Base-by-base conservation (phyloP, 1,140 invertebrate genomes). In the Oncopodura yosiiana region DNA sequence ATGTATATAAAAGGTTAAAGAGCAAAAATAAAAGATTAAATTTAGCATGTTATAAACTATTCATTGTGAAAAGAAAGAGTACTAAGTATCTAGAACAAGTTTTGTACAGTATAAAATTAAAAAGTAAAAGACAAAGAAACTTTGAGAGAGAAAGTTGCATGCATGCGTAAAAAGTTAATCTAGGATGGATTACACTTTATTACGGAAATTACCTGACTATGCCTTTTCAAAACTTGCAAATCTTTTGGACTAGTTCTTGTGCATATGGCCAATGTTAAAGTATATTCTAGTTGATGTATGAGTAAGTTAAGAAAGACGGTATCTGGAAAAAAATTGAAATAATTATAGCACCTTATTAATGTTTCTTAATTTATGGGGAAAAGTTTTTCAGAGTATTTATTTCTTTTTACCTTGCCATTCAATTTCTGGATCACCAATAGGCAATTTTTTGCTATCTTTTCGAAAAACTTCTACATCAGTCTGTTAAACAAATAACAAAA, bases 301-400 rank as follows among this genome's bases (percentile, higher is more conserved):
- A 99, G 92, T 63, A 99, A 77, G 76, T 99, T 99, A 42, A 99
- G 77, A 75, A 97, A 99, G 54, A 99, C 92, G 42, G 94, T 98
- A 77, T 99, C 94, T n/a, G n/a, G n/a, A n/a, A n/a, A n/a, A n/a
- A n/a, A n/a, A n/a, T n/a, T n/a, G n/a, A n/a, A n/a, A n/a, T n/a
- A n/a, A n/a, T n/a, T n/a, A n/a, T n/a, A n/a, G n/a, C n/a, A n/a
- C n/a, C n/a, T n/a, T n/a, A n/a, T n/a, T n/a, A n/a, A n/a, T n/a
- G n/a, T n/a, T n/a, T n/a, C n/a, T n/a, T n/a, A n/a, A n/a, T n/a
- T n/a, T n/a, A n/a, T n/a, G n/a, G n/a, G n/a, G n/a, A n/a, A n/a
- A n/a, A n/a, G n/a, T n/a, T n/a, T n/a, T n/a, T n/a, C n/a, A n/a
- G n/a, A n/a, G n/a, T n/a, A n/a, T n/a, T n/a, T n/a, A n/a, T n/a